Base-by-base conservation (phyloP, 2,797 vertebrate species). In the Platalea minor region DNA sequence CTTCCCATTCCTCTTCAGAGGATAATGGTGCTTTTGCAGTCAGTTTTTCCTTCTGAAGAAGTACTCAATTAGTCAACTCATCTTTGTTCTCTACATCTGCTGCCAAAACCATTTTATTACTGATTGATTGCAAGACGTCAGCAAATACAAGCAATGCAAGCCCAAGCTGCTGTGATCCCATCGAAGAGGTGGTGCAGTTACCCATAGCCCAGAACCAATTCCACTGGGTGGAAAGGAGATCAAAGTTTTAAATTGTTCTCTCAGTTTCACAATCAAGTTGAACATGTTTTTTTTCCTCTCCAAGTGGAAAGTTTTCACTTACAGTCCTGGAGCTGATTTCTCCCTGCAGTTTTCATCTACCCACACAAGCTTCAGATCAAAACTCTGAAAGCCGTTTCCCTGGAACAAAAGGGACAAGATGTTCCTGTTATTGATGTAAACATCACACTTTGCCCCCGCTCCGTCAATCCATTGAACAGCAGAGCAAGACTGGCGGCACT, bases 301-400 rank as follows among this genome's bases (percentile, higher is more conserved):
- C 39, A 72, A 39, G 29, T 1, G 7, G 69, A 61, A 75, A 56
- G 37, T 39, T 18, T 83, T 75, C 31, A 96, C 96, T 97, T 65
- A 98, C 97, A 18, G 35, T 89, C 70, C 96, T 0, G 64, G 46
- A 53, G 76, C 46, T 0, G 23, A 51, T 85, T 96, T 86, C 76
- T 96, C 65, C 8, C 29, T 85, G 7, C 50, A 53, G 59, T 85
- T 75, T 31, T 96, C 85, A 19, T 98, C 97, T 53, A 98, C 85
- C 98, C 98, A 98, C 39, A 98, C 93, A 29, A 98, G 96, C 94
- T 98, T 98, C 94, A 98, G 96, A 18, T 98, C 98, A 56, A 98
- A 98, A 76, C 96, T 97, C 85, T 96, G 97, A 81, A 97, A 84
- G 10, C 37, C 97, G 90, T 97, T 97, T 20, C 98, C 98, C 98